Base-by-base conservation (phyloP, 2,797 vertebrate species). In the Ispidina picta region DNA sequence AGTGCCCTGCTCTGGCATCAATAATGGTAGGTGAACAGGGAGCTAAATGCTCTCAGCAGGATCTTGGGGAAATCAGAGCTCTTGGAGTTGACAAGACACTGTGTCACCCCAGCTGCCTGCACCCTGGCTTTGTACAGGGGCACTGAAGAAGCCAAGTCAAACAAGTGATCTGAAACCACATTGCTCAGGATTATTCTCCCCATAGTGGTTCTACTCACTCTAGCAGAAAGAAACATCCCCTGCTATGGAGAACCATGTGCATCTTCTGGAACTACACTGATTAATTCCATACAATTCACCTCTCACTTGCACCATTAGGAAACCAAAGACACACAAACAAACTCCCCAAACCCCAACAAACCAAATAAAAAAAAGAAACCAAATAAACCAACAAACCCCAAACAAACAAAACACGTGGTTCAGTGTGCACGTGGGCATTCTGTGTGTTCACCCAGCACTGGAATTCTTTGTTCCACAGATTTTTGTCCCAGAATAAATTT, bases 51-150 rank as follows among this genome's bases (percentile, higher is more conserved):
- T 86, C 83, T 95, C 23, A 3, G 51, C 48, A 92, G 76, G 88
- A 93, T 84, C 92, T 84, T 72, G 91, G 87, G 86, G 66, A 89
- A 92, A 93, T 70, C 83, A 16, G 80, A 96, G 88, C 69, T 33
- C 51, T 89, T 60, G 77, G 92, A 68, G 95, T 94, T 90, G 96
- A 88, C 48, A 93, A 43, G 83, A 88, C 72, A 91, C 68, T 12
- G 14, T 70, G 82, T 85, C 88, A 96, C 77, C 83, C 73, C 80
- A 95, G 92, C 56, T 94, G 90, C 58, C 25, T 68, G 70, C 85
- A 83, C 73, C 35, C 73, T 76, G 85, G 80, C 84, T 93, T 96
- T 90, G 62, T 92, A 85, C 51, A 89, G 94, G 70, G 59, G 95
- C 86, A 77, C 28, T 37, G 68, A 95, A 84, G 77, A 79, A 88